These are phyloP conservation scores for Corythornis madagascariensis DNA, from an alignment of 2,113 vertebrate species.

Conservation along the genomic window DNA sequence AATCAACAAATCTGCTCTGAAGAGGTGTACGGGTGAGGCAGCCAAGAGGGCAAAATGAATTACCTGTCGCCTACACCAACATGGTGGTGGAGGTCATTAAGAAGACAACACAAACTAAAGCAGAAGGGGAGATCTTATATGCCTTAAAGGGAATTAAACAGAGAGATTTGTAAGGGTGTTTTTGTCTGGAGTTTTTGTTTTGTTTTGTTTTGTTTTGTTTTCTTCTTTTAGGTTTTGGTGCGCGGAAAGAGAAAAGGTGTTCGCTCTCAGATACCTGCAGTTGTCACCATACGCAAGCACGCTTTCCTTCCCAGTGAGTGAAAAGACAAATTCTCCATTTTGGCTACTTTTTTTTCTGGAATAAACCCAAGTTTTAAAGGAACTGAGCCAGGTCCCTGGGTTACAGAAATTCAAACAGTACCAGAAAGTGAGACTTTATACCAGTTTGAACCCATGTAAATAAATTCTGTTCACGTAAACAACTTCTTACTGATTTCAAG, in stretches of 20 bases:
- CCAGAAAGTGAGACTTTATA: not conserved
- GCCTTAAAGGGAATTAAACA: not conserved
- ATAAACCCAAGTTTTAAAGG: slow-evolving; percentile 1
- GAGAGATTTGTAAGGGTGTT: not conserved
- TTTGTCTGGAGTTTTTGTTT: not conserved
- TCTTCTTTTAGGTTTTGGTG: not conserved
- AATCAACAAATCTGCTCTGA: slow-evolving; percentile 24
- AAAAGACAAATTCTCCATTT: not conserved
- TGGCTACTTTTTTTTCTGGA: not conserved
- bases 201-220: not conserved
- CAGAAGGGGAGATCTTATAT: not conserved
- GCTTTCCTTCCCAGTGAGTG: not conserved
- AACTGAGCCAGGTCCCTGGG: not conserved
- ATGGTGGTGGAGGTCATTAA: not conserved
- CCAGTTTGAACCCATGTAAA: not conserved
- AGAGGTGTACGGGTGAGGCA: not conserved
- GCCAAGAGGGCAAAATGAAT: not conserved
- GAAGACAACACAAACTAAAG: not conserved
- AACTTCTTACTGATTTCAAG: not conserved
- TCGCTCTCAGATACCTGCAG: not conserved
- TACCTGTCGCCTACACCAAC: not conserved
- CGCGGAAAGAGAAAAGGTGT: not conserved
- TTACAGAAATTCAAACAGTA: slow-evolving; percentile 14
- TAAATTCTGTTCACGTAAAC: slow-evolving; percentile 21
- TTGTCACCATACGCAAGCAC: not conserved